A percentile compares a stretch with the other conserved stretches of the same genome.
phyloP scores from a whole-genome alignment of 2,113 vertebrate species.

The Alethe diademata region DNA sequence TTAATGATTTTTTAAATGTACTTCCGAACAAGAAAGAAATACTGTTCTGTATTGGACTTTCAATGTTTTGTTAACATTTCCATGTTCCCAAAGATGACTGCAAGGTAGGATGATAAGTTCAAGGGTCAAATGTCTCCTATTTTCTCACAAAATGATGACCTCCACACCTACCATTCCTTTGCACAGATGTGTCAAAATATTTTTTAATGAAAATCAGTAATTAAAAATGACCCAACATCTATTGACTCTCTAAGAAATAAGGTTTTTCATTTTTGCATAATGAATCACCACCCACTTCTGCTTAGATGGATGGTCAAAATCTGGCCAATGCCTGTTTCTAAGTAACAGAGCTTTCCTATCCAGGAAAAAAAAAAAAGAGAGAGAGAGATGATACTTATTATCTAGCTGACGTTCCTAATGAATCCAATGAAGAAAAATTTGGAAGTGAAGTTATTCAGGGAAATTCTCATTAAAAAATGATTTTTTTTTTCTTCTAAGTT shows the following conservation, averaged over 20 bases:
- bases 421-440: background rate
- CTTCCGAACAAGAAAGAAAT: background rate
- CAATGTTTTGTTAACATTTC: background rate
- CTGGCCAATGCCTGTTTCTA: background rate
- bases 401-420: background rate
- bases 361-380: background rate
- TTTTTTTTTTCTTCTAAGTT: background rate
- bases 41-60: background rate
- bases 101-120: background rate
- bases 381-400: background rate
- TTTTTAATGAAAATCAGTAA: background rate
- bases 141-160: background rate
- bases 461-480: background rate
- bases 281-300: accelerated
- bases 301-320: background rate
- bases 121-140: background rate
- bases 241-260: background rate
- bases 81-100: background rate
- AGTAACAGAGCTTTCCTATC: background rate
- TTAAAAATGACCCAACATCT: background rate
- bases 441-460: background rate
- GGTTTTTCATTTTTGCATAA: background rate
- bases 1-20: background rate
- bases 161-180: background rate
- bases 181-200: background rate